phyloP scores from a whole-genome alignment of 2,113 vertebrate genomes.

The Pogonocichla stellata region DNA sequence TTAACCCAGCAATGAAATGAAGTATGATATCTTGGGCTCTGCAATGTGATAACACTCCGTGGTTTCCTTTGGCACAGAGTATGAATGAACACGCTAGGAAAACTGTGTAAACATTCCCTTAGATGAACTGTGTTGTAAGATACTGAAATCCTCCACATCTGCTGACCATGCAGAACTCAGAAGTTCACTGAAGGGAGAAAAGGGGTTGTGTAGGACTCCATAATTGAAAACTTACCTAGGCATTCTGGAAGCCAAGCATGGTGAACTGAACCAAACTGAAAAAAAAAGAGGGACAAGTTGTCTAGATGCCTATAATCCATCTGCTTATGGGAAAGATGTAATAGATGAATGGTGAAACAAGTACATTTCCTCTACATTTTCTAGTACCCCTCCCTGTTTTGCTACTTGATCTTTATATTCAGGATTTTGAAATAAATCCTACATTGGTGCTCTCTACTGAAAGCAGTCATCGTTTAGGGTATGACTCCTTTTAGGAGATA shows the following conservation, averaged over 20 bases:
- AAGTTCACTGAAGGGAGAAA: neutral
- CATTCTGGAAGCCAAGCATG: neutral
- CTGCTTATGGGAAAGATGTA: neutral
- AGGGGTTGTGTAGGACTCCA: neutral
- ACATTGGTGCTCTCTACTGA: neutral
- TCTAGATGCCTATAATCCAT: neutral
- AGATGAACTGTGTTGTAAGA: neutral
- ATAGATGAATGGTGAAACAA: neutral
- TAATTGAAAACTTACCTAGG: neutral
- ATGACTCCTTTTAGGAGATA: neutral
- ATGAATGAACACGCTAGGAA: neutral
- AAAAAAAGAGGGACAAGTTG: neutral
- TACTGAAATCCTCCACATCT: neutral
- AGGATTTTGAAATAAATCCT: neutral
- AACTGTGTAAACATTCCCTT: neutral
- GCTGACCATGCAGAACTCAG: neutral
- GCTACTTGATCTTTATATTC: neutral
- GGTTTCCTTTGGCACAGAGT: neutral
- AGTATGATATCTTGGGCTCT: neutral
- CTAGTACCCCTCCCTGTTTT: neutral
- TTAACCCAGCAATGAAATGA: conserved; percentile 15
- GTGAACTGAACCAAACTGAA: neutral
- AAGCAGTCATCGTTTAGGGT: neutral
- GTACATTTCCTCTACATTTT: neutral
- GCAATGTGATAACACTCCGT: neutral